These are phyloP conservation scores for Globia sparganii DNA, from an alignment of 2,888 invertebrate species.

Conservation along the genomic window DNA sequence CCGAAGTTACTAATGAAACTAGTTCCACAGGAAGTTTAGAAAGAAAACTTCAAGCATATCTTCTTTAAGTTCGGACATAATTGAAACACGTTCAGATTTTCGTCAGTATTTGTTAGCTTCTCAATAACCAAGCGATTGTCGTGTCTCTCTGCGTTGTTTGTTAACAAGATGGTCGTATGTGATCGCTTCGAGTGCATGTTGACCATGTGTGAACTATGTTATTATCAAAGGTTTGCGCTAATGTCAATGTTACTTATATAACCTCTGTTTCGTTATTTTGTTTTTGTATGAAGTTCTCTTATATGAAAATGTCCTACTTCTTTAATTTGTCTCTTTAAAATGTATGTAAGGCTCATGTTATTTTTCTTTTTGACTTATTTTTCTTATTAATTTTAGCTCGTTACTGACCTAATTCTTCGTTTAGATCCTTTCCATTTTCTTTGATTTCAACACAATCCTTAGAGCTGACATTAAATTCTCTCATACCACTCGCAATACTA, in stretches of 20 bases:
- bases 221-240: background rate
- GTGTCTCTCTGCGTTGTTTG: constrained; percentile 17
- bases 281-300: background rate
- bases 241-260: constrained; percentile 6
- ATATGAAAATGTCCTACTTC: background rate
- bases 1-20: background rate
- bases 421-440: no score
- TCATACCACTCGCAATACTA: constrained; percentile 3
- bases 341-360: background rate
- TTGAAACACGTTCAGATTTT: constrained; percentile 35
- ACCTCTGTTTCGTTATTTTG: background rate
- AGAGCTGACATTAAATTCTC: background rate
- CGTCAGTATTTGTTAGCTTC: constrained; percentile 1
- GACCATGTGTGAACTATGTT: constrained; percentile 37
- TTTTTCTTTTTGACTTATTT: background rate
- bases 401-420: no score
- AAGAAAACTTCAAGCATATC: constrained; percentile 30
- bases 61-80: constrained; percentile 20
- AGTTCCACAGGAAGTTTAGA: constrained; percentile 7
- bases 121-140: constrained; percentile 22
- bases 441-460: background rate
- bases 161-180: constrained; percentile 26
- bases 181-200: constrained; percentile 1
- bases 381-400: background rate
- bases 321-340: background rate